Percentiles rank a stretch among this genome's conserved stretches.
These are phyloP conservation scores for Phenganax subtilis DNA, from an alignment of 92 coral and sea anemone species.

Conservation along the genomic window DNA sequence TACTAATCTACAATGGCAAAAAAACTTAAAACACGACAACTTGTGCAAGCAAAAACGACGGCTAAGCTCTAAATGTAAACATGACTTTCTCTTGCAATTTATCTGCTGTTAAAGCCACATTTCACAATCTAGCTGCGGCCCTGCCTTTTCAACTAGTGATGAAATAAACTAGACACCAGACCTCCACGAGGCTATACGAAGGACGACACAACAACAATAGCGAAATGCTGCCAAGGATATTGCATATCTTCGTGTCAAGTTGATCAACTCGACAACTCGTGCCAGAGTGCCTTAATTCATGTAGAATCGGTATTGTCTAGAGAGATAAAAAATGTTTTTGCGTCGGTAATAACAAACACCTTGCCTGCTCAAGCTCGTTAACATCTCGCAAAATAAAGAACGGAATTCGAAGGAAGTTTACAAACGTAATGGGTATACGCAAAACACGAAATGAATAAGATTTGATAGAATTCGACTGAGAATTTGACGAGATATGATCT, in stretches of 20 bases:
- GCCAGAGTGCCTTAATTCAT: neutral
- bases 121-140: neutral
- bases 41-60: neutral
- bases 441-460: neutral
- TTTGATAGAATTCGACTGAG: neutral
- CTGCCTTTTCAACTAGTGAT: neutral
- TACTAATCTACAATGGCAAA: neutral
- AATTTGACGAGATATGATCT: neutral
- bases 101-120: conserved; percentile 7
- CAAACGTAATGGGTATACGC: neutral
- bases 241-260: conserved; percentile 31
- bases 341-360: too few species aligned
- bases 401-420: too few species aligned
- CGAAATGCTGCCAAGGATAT: conserved; percentile 34
- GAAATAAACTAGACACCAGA: conserved; percentile 10
- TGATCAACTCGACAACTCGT: neutral
- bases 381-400: too few species aligned
- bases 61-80: neutral
- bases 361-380: too few species aligned
- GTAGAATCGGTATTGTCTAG: conserved; percentile 30
- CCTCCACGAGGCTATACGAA: conserved; percentile 31
- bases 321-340: neutral
- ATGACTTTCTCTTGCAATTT: neutral
- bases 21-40: neutral
- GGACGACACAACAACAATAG: conserved; percentile 8